phyloP scores from a whole-genome alignment of 2,888 invertebrate genomes.

The Schizaphis graminum region DNA sequence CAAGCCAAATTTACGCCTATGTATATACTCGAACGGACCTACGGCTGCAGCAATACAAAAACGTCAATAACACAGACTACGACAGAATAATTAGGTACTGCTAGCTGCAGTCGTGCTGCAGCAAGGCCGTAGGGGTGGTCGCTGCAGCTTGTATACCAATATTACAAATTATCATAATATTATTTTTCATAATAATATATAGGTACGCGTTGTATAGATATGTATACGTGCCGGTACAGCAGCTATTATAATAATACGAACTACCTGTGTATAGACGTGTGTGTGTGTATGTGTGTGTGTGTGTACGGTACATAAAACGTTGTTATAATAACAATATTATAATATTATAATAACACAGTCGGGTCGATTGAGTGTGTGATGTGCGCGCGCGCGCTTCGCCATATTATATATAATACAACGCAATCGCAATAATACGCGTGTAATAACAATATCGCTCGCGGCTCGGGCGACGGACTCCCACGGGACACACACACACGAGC shows the following conservation, averaged over 20 bases:
- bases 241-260: not conserved
- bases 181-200: not conserved
- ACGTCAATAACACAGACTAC: not conserved
- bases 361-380: conserved; percentile 34
- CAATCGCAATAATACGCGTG: conserved; percentile 2
- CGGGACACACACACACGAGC: conserved; percentile 19
- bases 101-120: not conserved
- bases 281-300: not conserved
- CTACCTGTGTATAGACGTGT: not conserved
- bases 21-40: not conserved
- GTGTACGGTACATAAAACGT: conserved; percentile 3
- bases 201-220: not conserved
- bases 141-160: conserved; percentile 2
- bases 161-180: not conserved
- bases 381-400: conserved; percentile 18
- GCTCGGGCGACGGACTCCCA: conserved; percentile 40
- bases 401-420: not conserved
- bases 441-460: conserved; percentile 34
- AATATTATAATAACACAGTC: not conserved
- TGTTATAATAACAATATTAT: not conserved
- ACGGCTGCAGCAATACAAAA: not conserved
- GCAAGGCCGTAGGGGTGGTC: not conserved
- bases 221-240: not conserved
- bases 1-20: no score
- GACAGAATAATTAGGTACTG: not conserved